These are phyloP conservation scores for Lanius ludovicianus DNA, from an alignment of 2,113 vertebrate species.

Conservation along the genomic window DNA sequence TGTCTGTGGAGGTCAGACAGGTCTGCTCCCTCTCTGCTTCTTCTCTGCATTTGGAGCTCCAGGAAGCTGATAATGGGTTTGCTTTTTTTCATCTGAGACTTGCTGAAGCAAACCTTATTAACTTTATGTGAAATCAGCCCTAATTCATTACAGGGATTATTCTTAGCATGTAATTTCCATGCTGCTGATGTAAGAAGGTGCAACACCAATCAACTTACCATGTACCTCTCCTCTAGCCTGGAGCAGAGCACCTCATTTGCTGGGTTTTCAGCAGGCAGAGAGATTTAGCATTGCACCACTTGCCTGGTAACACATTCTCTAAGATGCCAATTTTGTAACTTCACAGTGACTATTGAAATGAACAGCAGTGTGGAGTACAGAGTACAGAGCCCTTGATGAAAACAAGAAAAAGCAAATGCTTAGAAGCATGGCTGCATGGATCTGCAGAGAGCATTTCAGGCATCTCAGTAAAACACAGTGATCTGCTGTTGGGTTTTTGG, in stretches of 20 bases:
- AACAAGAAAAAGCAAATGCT: not conserved
- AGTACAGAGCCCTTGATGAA: not conserved
- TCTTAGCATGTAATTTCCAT: constrained; percentile 37
- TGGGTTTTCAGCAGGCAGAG: not conserved
- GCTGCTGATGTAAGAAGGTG: constrained; percentile 15
- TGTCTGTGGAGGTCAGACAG: constrained; percentile 46
- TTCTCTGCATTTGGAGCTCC: not conserved
- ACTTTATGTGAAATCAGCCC: constrained; percentile 9
- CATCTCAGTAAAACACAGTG: not conserved
- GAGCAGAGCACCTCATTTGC: not conserved
- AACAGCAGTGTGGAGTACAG: not conserved
- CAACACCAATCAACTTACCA: not conserved
- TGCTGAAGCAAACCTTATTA: constrained; percentile 46
- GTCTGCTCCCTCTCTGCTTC: constrained; percentile 24
- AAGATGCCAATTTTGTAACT: not conserved
- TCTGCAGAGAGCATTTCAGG: not conserved
- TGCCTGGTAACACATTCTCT: not conserved
- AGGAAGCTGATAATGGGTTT: constrained; percentile 28
- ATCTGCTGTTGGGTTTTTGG: not conserved
- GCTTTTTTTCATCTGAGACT: not conserved
- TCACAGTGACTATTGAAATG: not conserved
- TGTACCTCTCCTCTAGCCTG: not conserved
- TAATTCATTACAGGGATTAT: constrained; percentile 42
- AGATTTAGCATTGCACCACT: constrained; percentile 32
- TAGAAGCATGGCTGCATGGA: not conserved